phyloP scores from a whole-genome alignment of 2,797 vertebrate genomes.

The Platalea minor region DNA sequence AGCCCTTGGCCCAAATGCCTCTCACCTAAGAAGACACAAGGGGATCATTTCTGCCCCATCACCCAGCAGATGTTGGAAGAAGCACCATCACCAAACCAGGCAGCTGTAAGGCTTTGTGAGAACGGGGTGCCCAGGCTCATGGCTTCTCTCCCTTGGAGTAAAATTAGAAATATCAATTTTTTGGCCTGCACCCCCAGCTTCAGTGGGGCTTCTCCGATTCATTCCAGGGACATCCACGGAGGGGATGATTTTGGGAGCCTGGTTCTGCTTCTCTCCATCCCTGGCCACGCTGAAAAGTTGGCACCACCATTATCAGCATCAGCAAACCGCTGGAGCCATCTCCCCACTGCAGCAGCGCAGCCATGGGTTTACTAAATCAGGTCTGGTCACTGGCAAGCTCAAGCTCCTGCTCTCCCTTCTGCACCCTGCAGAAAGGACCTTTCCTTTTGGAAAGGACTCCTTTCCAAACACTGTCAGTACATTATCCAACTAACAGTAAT shows the following conservation, averaged over 20 bases:
- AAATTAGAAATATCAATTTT: neutral
- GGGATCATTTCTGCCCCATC: neutral
- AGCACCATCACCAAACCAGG: neutral
- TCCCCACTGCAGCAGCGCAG: neutral
- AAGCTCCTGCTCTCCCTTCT: neutral
- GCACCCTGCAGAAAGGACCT: neutral
- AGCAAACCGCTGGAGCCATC: neutral
- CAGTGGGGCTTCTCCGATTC: accelerated
- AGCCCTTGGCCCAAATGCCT: neutral
- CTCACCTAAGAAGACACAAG: neutral
- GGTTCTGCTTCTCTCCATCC: neutral
- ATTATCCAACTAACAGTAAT: neutral
- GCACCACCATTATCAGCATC: accelerated
- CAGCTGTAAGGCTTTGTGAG: neutral
- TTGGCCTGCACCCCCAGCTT: neutral
- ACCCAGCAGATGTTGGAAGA: neutral
- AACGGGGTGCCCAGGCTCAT: accelerated
- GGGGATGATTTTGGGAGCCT: neutral
- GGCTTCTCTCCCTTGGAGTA: neutral
- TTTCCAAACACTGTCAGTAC: neutral
- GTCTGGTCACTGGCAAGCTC: neutral
- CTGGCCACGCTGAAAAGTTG: accelerated
- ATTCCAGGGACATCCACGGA: neutral
- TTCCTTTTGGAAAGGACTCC: neutral
- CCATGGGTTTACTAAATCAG: neutral